A percentile compares a stretch with the other conserved stretches of the same genome.
These are phyloP conservation scores for Dryobotodes eremita DNA, from an alignment of 2,888 invertebrate genomes.

Conservation along the genomic window DNA sequence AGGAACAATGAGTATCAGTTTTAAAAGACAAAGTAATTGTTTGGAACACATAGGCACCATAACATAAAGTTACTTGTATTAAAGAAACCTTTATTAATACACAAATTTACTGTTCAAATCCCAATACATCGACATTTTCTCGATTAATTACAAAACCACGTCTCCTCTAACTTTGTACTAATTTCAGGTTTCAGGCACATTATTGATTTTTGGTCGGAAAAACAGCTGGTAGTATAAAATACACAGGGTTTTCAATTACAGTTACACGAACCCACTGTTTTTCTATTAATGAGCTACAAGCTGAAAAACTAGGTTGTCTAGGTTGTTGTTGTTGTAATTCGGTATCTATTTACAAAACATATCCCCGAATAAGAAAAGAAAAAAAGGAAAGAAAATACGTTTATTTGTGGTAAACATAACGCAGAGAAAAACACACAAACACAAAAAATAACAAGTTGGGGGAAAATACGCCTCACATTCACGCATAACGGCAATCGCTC, in stretches of 20 bases:
- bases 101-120: neutral
- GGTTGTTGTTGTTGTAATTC: neutral
- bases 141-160: neutral
- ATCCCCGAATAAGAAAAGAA: neutral
- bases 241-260: constrained; percentile 1
- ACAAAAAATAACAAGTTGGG: no score
- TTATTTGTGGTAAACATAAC: no score
- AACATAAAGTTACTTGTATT: no score
- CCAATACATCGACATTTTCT: neutral
- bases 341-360: neutral
- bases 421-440: no score
- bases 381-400: no score
- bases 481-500: no score
- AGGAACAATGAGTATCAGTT: no score
- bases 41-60: no score
- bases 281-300: neutral
- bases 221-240: neutral
- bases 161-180: neutral
- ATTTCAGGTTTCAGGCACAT: constrained; percentile 3
- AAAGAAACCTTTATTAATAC: neutral
- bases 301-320: neutral
- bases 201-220: neutral
- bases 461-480: no score
- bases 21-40: no score
- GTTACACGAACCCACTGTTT: neutral